Base-by-base conservation (phyloP, 2,113 vertebrate genomes). In the Machaerirhynchus nigripectus region DNA sequence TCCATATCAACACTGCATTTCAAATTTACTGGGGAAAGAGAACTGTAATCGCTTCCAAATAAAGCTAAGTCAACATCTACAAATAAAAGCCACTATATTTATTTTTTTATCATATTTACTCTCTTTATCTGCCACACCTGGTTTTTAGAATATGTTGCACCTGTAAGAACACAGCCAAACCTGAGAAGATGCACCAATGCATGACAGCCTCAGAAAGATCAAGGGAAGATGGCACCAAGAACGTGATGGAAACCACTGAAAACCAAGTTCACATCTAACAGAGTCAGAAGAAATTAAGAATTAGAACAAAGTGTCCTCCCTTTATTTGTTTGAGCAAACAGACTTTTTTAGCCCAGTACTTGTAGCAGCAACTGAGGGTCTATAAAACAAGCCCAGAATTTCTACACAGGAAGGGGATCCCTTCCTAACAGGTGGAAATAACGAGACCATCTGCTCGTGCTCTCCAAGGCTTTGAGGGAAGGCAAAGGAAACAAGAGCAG, bases 141-240 rank as follows among this genome's bases (percentile, higher is more conserved):
- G 0, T 0, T 12, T 65, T 80, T n/a, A 28, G 30, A 33, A 24
- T 0, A 11, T 0, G 0, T 4, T 24, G 11, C 19, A 19, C 21
- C 39, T 67, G 68, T 10, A 68, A 50, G 17, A 52, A 24, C 18
- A 30, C 40, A 47, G 68, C 10, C 27, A 60, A 39, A 47, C 39
- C 61, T 56, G 49, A 70, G 57, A 68, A 28, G 37, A 39, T 4
- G 24, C 47, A 40, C 10, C 61, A 52, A 0, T 2, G 14, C 20
- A 59, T 1, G 5, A 28, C 5, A 35, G 15, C 9, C 26, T 57
- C 21, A n/a, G 31, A 42, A 31, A 78, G 30, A 46, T n/a, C 14
- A 73, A 16, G 31, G 28, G 37, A 69, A 79, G 31, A 31, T 9
- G 33, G 19, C 3, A 67, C 9, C 6, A 53, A 35, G 57, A 68